A percentile compares a stretch with the other conserved stretches of the same genome.
Conservation (phyloP, 2,797 vertebrate species). For the Columba guinea region DNA sequence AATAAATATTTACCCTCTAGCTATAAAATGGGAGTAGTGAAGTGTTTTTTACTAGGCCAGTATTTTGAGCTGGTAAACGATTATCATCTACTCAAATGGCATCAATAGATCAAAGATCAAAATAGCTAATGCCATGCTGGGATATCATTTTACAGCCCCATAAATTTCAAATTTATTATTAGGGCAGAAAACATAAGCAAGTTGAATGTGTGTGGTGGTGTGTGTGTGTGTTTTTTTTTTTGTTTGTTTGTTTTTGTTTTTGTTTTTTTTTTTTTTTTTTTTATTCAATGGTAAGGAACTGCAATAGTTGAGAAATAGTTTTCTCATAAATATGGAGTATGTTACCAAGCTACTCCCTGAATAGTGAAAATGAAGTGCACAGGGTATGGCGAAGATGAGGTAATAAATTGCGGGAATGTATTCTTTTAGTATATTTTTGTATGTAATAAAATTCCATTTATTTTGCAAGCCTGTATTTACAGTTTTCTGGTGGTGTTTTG, state of each 20-base stretch:
- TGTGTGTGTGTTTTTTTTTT: too few relatives aligned
- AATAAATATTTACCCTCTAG: not conserved
- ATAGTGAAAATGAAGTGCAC: not conserved
- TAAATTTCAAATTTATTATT: constrained; percentile 8
- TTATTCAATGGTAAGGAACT: not conserved
- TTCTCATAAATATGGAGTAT: not conserved
- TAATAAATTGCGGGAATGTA: constrained; percentile 9
- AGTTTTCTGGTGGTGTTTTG: not conserved
- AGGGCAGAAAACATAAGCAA: not conserved
- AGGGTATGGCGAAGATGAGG: not conserved
- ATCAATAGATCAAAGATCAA: constrained; percentile 30
- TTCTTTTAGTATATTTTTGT: constrained; percentile 51
- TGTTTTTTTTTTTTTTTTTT: not conserved
- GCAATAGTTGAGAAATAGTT: constrained; percentile 11
- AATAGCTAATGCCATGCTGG: constrained; percentile 28
- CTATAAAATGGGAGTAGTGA: constrained; percentile 37
- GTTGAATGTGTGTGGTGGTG: not conserved
- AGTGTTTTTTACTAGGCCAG: constrained; percentile 36
- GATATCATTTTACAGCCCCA: constrained; percentile 13
- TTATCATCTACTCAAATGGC: constrained; percentile 58
- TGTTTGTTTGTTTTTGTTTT: too few relatives aligned
- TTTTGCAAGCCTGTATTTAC: constrained; percentile 55
- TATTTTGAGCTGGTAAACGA: constrained; percentile 52
- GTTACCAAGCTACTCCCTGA: not conserved
- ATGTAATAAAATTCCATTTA: constrained; percentile 47